phyloP scores from a whole-genome alignment of 2,113 vertebrate genomes.

The Phylloscopus trochiloides region DNA sequence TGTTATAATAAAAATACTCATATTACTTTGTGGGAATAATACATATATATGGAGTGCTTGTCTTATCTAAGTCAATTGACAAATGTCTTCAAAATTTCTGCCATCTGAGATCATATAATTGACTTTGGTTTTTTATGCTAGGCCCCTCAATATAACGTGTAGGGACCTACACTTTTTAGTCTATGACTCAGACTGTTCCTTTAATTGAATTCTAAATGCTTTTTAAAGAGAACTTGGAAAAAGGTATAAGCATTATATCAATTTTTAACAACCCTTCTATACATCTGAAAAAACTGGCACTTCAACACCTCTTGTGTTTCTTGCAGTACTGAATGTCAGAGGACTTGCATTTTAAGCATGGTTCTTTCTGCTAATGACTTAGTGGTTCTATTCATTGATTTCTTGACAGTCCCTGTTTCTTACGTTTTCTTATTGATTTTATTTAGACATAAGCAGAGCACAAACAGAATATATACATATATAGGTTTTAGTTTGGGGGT shows the following conservation, averaged over 20 bases:
- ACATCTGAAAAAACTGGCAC: background rate
- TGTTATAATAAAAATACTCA: background rate
- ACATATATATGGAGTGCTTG: background rate
- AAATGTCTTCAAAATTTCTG: background rate
- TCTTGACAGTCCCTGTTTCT: background rate
- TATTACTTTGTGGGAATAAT: background rate
- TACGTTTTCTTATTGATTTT: background rate
- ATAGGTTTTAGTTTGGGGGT: background rate
- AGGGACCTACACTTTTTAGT: background rate
- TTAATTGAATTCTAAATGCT: background rate
- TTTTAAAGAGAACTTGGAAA: background rate
- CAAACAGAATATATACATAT: background rate
- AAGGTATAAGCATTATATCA: background rate
- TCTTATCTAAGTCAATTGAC: background rate
- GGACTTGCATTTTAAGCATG: background rate
- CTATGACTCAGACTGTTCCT: background rate
- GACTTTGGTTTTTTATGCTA: background rate
- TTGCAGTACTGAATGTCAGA: background rate
- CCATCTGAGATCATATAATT: background rate
- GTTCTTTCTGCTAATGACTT: background rate
- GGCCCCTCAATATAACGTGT: background rate
- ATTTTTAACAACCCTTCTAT: background rate
- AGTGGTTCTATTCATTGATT: background rate
- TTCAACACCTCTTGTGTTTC: background rate
- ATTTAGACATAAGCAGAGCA: background rate